Conservation (phyloP, 2,797 vertebrate species). For the Eremophila alpestris region DNA sequence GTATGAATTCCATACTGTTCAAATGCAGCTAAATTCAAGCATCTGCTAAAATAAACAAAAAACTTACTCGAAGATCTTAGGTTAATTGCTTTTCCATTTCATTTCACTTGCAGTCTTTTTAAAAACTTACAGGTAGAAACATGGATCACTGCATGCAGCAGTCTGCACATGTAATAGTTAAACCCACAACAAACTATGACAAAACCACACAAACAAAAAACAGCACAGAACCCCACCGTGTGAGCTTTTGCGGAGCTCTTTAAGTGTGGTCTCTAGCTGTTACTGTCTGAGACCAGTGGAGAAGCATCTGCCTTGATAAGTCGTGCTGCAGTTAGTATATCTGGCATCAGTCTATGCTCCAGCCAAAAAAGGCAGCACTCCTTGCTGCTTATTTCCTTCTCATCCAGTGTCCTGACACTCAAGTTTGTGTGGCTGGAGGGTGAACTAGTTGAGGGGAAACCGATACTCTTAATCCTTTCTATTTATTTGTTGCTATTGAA, state of each 20-base stretch:
- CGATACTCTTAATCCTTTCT: not conserved
- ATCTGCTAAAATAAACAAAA: not conserved
- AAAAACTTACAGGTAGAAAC: not conserved
- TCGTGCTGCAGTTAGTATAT: not conserved
- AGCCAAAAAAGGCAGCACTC: not conserved
- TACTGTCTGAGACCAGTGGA: not conserved
- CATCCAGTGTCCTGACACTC: not conserved
- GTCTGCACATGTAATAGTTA: not conserved
- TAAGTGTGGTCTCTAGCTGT: not conserved
- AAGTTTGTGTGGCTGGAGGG: not conserved
- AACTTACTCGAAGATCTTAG: not conserved
- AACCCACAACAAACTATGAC: accelerated
- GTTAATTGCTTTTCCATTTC: not conserved
- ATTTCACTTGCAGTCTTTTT: not conserved
- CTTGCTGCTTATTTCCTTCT: not conserved
- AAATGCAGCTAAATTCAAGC: not conserved
- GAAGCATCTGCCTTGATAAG: not conserved
- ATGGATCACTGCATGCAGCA: not conserved
- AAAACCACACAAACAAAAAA: not conserved
- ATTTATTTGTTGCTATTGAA: constrained; percentile 34
- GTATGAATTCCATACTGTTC: not conserved
- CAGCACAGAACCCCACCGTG: not conserved
- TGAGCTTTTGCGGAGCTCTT: not conserved
- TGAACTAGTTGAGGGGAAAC: not conserved
- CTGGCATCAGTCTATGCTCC: accelerated